Conservation (phyloP, 2,888 invertebrate species). For the Trissonchulus latispiculum region DNA sequence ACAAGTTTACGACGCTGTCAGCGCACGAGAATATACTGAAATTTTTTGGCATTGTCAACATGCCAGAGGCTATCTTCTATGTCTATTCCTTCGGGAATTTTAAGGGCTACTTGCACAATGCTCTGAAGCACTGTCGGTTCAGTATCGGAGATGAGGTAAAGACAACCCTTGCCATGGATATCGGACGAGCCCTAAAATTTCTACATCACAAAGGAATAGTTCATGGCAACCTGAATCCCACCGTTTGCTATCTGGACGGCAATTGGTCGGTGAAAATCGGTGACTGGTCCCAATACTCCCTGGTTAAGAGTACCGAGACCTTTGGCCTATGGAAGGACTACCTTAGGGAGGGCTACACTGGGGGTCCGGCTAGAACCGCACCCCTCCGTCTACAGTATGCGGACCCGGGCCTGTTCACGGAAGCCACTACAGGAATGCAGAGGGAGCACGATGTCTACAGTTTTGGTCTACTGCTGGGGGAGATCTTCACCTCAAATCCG, state of each 20-base stretch:
- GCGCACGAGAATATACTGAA: too few species aligned
- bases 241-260: background rate
- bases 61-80: too few species aligned
- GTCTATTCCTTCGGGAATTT: too few species aligned
- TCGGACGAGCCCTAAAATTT: background rate
- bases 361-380: too few species aligned
- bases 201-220: background rate
- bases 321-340: too few species aligned
- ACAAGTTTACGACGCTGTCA: too few species aligned
- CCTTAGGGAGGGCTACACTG: too few species aligned
- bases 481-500: too few species aligned
- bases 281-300: background rate
- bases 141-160: background rate
- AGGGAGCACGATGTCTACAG: background rate
- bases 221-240: background rate
- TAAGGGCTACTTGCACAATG: background rate
- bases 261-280: background rate
- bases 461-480: background rate
- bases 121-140: background rate
- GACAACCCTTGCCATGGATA: background rate
- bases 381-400: too few species aligned
- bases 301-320: too few species aligned
- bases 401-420: background rate
- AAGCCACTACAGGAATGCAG: background rate
- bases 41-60: too few species aligned